phyloP scores from a whole-genome alignment of 2,113 vertebrate species.

The Canis aureus region DNA sequence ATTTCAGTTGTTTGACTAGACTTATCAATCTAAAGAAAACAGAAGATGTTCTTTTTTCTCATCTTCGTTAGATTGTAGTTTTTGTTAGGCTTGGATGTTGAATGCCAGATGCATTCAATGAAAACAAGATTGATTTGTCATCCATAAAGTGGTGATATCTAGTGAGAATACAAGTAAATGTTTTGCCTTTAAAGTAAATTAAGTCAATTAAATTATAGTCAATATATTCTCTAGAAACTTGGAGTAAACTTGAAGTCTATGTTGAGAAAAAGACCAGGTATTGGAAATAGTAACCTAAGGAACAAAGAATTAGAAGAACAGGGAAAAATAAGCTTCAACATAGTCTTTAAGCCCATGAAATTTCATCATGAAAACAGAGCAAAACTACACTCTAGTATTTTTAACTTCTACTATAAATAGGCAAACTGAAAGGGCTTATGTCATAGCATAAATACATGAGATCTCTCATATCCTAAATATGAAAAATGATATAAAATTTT shows the following conservation, averaged over 20 bases:
- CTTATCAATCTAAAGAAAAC: background rate
- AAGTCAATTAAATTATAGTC: background rate
- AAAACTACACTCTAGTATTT: background rate
- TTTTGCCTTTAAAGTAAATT: background rate
- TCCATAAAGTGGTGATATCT: background rate
- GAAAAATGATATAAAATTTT: slow-evolving; percentile 20
- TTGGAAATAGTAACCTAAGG: background rate
- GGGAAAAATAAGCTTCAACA: background rate
- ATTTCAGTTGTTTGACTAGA: background rate
- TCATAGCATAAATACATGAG: background rate
- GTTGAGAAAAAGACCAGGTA: background rate
- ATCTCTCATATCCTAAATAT: slow-evolving; percentile 10
- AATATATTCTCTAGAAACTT: background rate
- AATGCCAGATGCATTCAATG: background rate
- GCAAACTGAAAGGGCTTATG: background rate
- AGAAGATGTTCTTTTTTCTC: background rate
- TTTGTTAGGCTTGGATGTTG: background rate
- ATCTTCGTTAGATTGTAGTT: background rate
- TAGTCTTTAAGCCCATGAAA: background rate
- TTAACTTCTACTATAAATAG: background rate
- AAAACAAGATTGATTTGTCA: background rate
- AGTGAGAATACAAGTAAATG: background rate
- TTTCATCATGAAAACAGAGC: slow-evolving; percentile 3
- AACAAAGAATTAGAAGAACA: background rate
- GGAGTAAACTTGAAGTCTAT: background rate